Conservation (phyloP, 2,797 vertebrate genomes). For the Micromesistius poutassou region DNA sequence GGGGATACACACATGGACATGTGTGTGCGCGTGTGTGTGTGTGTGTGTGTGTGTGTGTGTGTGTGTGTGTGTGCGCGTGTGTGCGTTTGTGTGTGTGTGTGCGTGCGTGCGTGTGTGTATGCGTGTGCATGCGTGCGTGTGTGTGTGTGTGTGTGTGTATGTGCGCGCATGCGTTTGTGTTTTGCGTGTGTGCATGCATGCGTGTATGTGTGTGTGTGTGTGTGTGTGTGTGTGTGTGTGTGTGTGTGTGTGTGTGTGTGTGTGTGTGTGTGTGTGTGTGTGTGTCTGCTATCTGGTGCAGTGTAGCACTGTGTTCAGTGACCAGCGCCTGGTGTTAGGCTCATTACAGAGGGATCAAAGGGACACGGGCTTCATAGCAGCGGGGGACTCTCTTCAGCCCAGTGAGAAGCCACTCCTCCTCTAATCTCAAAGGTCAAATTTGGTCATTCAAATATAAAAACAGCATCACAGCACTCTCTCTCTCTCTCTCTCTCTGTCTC, state of each 20-base stretch:
- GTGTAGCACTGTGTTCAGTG: conserved; percentile 66
- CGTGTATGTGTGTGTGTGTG: too few relatives aligned
- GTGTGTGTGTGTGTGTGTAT: too few relatives aligned
- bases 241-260: too few relatives aligned
- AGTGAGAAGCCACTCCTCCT: conserved; percentile 63
- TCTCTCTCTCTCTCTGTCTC: conserved; percentile 13
- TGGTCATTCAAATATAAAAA: conserved; percentile 75
- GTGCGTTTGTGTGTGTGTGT: too few relatives aligned
- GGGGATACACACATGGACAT: conserved; percentile 19
- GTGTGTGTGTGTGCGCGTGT: too few relatives aligned
- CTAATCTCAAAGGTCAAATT: conserved; percentile 76
- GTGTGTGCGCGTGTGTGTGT: too few relatives aligned
- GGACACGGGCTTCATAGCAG: conserved; percentile 71
- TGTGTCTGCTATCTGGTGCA: conserved; percentile 28
- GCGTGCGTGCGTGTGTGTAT: too few relatives aligned
- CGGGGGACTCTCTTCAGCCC: conserved; percentile 63
- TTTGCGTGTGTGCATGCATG: too few relatives aligned
- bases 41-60: too few relatives aligned
- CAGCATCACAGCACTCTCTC: conserved; percentile 54
- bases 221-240: too few relatives aligned
- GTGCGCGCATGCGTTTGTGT: not conserved
- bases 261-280: too few relatives aligned
- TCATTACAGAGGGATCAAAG: conserved; percentile 74
- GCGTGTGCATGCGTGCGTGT: too few relatives aligned
- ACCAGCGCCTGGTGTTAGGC: conserved; percentile 69